Conservation (phyloP, 1,140 invertebrate species). For the Popillia japonica region DNA sequence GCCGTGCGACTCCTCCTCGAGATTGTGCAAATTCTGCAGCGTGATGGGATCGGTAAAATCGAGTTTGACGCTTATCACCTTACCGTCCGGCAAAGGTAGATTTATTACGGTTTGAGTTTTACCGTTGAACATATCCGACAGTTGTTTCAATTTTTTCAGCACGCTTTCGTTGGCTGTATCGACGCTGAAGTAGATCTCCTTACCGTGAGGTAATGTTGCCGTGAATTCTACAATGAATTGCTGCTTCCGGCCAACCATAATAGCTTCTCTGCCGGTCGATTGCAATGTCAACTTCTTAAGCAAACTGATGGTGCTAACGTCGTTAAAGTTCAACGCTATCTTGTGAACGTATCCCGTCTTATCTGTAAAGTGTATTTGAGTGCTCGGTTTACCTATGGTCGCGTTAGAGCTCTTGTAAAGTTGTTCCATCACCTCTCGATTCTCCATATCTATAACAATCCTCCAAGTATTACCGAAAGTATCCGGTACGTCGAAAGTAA, state of each 20-base stretch:
- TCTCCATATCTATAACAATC: background rate
- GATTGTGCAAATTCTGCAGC: background rate
- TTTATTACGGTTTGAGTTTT: background rate
- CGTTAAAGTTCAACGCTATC: background rate
- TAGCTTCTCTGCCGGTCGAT: background rate
- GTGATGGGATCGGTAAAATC: background rate
- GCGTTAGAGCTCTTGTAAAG: too few relatives aligned
- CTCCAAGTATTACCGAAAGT: background rate
- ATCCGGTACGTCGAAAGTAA: background rate
- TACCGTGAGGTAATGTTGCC: background rate
- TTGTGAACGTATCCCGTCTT: background rate
- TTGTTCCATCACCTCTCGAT: background rate
- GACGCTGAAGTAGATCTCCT: background rate
- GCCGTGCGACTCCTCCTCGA: background rate
- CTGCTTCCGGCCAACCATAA: background rate
- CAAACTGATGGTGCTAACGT: background rate
- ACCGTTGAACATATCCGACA: background rate
- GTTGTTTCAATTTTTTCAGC: background rate
- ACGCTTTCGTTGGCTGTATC: background rate
- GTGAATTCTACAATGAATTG: background rate
- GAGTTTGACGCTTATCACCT: background rate
- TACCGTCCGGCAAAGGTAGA: background rate
- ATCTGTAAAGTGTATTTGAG: background rate
- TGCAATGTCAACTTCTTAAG: background rate
- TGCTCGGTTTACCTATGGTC: too few relatives aligned